Evolutionary conservation across 2,113 vertebrate species (phyloP), one percentile per base, ranked within the genome.

Genomic region (Sorex fumeus): DNA sequence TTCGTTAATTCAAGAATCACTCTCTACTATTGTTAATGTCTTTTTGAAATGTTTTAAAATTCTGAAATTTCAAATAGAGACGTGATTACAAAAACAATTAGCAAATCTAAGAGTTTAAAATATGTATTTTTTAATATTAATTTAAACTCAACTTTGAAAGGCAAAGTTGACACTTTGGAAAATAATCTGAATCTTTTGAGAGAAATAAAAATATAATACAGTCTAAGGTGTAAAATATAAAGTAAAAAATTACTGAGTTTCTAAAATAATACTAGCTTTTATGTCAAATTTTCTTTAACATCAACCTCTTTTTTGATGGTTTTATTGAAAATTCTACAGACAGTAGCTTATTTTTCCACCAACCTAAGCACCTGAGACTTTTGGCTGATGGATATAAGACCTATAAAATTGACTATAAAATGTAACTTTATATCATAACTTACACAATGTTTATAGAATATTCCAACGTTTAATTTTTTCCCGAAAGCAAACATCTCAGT

Each of bases 301-400:
- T 97, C 94, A 95, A 85, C 16, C 85, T 95, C 87, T 96, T 94
- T 96, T 97, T 95, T 86, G 71, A 97, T 97, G 77, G 27, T 97
- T 98, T 98, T 97, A 97, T 97, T 97, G 96, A 97, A 98, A 97
- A 71, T 96, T 96, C 95, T 97, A 93, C 91, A 97, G 97, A 97
- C 97, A 98, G 97, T 98, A 98, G 97, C 97, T 97, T 98, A 97
- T 97, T 98, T 98, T 98, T 98, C 97, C 96, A 97, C 84, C 91
- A 91, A 95, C 88, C 93, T 97, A 97, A 98, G 96, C 97, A 98
- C 97, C 97, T 98, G 97, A 97, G 93, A 97, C 96, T 98, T 98
- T 97, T 98, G 97, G 97, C 97, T 97, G 97, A 97, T 97, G 96
- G 86, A 95, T 96, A 88, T 80, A 96, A 96, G 93, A 79, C 95